Evolutionary conservation across 2,113 vertebrate species (phyloP).

Genomic region (Takifugu bimaculatus): DNA sequence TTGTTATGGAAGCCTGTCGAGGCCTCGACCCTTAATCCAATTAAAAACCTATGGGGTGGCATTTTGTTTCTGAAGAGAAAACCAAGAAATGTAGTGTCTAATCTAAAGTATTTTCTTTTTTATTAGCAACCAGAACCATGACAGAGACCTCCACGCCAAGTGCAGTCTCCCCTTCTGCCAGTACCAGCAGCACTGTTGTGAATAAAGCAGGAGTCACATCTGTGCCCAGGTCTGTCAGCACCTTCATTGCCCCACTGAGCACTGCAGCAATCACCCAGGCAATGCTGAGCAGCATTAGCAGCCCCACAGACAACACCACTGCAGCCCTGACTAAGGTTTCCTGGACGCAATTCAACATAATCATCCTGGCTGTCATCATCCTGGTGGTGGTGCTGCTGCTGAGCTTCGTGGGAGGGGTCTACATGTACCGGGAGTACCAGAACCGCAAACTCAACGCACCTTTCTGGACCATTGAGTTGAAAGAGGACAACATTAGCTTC

Average conservation of each 20-base stretch:
- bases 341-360: conserved; percentile 97
- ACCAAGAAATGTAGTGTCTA: too few relatives aligned
- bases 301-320: conserved; percentile 84
- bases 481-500: conserved; percentile 99
- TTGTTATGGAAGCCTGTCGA: too few relatives aligned
- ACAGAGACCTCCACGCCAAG: conserved; percentile 7
- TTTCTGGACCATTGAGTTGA: conserved; percentile 99
- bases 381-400: conserved; percentile 90
- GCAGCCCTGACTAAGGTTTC: conserved; percentile 88
- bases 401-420: conserved; percentile 94
- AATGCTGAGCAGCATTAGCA: conserved; percentile 70
- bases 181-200: conserved; percentile 46
- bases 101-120: too few relatives aligned
- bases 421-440: conserved; percentile 93
- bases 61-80: too few relatives aligned
- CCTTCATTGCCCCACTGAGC: conserved; percentile 57
- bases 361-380: conserved; percentile 93
- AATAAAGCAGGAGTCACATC: conserved; percentile 12
- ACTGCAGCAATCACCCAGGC: conserved; percentile 73
- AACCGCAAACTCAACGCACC: conserved; percentile 96
- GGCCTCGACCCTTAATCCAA: too few relatives aligned
- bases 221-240: conserved; percentile 43
- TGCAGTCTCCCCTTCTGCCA: conserved; percentile 14
- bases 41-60: too few relatives aligned
- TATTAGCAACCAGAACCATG: conserved; percentile 29